phyloP scores from a whole-genome alignment of 2,888 invertebrate genomes.

The Melanophora roralis region DNA sequence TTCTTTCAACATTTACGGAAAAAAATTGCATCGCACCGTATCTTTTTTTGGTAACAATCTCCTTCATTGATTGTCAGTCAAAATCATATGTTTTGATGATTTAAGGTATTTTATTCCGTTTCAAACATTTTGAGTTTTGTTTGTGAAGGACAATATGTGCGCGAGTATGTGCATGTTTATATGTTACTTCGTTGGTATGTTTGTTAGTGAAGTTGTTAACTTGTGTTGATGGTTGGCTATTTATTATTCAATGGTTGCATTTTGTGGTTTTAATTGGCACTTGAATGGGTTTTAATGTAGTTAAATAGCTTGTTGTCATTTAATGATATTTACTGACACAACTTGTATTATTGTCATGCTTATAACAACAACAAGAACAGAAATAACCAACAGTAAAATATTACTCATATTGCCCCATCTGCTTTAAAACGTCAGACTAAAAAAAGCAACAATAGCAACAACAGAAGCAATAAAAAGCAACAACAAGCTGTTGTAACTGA shows the following conservation, averaged over 20 bases:
- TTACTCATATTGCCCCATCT: conserved; percentile 39
- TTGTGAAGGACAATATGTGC: background rate
- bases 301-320: conserved; percentile 60
- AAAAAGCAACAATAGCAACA: background rate
- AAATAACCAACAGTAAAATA: background rate
- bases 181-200: background rate
- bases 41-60: too few species aligned
- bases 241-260: conserved; percentile 59
- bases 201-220: conserved; percentile 1
- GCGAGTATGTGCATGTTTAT: background rate
- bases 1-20: too few species aligned
- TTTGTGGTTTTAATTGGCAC: conserved; percentile 63
- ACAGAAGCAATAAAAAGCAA: conserved; percentile 4
- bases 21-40: too few species aligned
- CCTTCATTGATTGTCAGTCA: conserved; percentile 11
- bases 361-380: conserved; percentile 5
- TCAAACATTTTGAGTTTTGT: conserved; percentile 35
- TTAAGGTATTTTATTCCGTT: conserved; percentile 15
- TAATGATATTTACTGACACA: conserved; percentile 57
- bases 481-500: conserved; percentile 38
- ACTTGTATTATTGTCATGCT: conserved; percentile 13
- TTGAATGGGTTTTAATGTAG: conserved; percentile 62
- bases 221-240: conserved; percentile 49
- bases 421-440: conserved; percentile 13
- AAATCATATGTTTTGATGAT: conserved; percentile 27